Percentiles rank a stretch among this genome's conserved stretches.
phyloP scores from a whole-genome alignment of 2,888 invertebrate species.

The Polydrusus tereticollis region DNA sequence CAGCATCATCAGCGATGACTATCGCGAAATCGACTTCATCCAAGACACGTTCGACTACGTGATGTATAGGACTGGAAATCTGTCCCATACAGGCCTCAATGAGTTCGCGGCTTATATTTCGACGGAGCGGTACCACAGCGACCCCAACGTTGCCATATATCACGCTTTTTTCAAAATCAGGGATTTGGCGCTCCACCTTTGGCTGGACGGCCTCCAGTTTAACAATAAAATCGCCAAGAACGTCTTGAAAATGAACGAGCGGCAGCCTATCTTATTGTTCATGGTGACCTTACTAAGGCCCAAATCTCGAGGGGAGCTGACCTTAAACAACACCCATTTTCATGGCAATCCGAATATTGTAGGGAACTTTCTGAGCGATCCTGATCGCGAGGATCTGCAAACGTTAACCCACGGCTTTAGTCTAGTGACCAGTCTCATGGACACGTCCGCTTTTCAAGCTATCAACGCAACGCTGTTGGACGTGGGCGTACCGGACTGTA shows the following conservation, averaged over 20 bases:
- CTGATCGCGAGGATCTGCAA: constrained; percentile 54
- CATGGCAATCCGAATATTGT: constrained; percentile 54
- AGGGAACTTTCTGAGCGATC: constrained; percentile 74
- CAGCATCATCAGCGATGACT: constrained; percentile 46
- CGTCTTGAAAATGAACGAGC: constrained; percentile 55
- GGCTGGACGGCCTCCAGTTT: constrained; percentile 54
- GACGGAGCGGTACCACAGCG: constrained; percentile 63
- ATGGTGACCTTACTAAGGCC: constrained; percentile 66
- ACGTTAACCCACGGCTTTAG: constrained; percentile 53
- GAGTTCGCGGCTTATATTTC: constrained; percentile 70
- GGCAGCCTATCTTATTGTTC: constrained; percentile 56
- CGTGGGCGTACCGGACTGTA: constrained; percentile 65
- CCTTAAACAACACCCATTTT: constrained; percentile 69
- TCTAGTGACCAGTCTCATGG: constrained; percentile 53
- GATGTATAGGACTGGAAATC: constrained; percentile 68
- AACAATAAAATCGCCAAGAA: constrained; percentile 54
- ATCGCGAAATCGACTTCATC: constrained; percentile 63
- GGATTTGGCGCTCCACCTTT: constrained; percentile 61
- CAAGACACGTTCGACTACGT: constrained; percentile 69
- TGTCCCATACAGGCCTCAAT: constrained; percentile 64
- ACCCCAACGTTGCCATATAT: constrained; percentile 55
- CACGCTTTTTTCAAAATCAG: constrained; percentile 55
- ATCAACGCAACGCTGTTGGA: constrained; percentile 62
- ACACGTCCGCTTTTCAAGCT: constrained; percentile 33
- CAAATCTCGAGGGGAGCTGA: constrained; percentile 65